Evolutionary conservation across 2,797 vertebrate genomes (phyloP).

Genomic region (Lophius americanus): DNA sequence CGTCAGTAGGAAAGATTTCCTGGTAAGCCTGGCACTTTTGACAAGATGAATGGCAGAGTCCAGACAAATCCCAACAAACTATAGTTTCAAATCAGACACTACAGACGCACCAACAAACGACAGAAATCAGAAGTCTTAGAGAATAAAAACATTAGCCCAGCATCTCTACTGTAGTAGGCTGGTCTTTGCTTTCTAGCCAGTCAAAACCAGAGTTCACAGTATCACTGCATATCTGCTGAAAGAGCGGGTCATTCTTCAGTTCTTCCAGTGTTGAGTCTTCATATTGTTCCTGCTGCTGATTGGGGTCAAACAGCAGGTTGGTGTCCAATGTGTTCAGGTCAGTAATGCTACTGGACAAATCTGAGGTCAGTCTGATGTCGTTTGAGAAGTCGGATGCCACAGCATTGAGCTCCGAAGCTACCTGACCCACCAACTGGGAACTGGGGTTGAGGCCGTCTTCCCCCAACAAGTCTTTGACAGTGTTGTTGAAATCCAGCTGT

Average conservation of each 20-base stretch:
- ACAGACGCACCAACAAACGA: conserved; percentile 75
- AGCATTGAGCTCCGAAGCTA: conserved; percentile 91
- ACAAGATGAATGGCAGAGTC: conserved; percentile 94
- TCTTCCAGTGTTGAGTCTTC: conserved; percentile 99
- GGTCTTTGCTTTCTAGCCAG: conserved; percentile 99
- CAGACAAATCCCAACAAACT: conserved; percentile 86
- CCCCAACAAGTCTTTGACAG: conserved; percentile 96
- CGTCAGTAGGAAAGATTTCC: conserved; percentile 88
- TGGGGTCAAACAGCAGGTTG: conserved; percentile 98
- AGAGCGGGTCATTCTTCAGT: conserved; percentile 98
- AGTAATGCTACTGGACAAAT: conserved; percentile 99
- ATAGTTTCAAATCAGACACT: conserved; percentile 79
- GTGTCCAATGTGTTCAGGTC: conserved; percentile 98
- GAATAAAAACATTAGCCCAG: conserved; percentile 88
- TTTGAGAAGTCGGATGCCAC: conserved; percentile 94
- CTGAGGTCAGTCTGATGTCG: conserved; percentile 96
- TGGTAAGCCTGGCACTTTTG: conserved; percentile 93
- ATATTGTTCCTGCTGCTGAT: conserved; percentile 97
- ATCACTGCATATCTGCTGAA: conserved; percentile 99
- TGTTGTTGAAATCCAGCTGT: conserved; percentile 95
- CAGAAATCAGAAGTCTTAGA: conserved; percentile 79
- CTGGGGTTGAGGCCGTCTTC: conserved; percentile 93
- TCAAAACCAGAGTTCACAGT: conserved; percentile 97
- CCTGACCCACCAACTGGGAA: conserved; percentile 95
- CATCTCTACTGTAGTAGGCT: conserved; percentile 98